Conservation (phyloP, 92 coral and sea anemone genomes). For the Heteractis magnifica region DNA sequence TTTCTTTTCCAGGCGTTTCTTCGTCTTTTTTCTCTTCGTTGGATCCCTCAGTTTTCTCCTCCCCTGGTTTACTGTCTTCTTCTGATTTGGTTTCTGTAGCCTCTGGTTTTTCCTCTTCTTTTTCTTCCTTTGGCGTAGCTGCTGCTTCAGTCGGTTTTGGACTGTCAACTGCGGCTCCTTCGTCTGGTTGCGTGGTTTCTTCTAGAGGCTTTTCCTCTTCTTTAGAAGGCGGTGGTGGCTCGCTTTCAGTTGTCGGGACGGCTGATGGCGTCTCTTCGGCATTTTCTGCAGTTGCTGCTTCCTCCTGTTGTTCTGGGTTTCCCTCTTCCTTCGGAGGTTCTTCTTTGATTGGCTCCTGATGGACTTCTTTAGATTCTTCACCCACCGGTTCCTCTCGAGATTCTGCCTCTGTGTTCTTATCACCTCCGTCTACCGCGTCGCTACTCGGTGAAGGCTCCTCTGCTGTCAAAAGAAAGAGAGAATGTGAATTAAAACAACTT, state of each 20-base stretch:
- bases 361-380: conserved; percentile 66
- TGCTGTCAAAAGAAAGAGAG: neutral
- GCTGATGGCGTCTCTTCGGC: conserved; percentile 13
- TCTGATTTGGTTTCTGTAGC: conserved; percentile 28
- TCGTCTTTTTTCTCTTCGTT: conserved; percentile 40
- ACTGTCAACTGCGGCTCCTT: conserved; percentile 5
- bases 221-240: neutral
- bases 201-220: neutral
- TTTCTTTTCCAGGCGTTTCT: conserved; percentile 5
- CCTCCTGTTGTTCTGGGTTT: neutral
- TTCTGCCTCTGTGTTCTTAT: conserved; percentile 43
- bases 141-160: conserved; percentile 23
- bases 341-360: conserved; percentile 52
- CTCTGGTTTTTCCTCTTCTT: conserved; percentile 34
- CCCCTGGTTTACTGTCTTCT: conserved; percentile 31
- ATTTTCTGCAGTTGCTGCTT: conserved; percentile 21
- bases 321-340: conserved; percentile 24
- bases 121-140: conserved; percentile 27
- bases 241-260: neutral
- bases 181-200: neutral
- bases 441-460: conserved; percentile 15
- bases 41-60: conserved; percentile 2
- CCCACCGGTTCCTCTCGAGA: conserved; percentile 88
- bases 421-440: conserved; percentile 21
- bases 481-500: too few species aligned